phyloP scores from a whole-genome alignment of 2,797 vertebrate genomes.

The Apogon talboti region DNA sequence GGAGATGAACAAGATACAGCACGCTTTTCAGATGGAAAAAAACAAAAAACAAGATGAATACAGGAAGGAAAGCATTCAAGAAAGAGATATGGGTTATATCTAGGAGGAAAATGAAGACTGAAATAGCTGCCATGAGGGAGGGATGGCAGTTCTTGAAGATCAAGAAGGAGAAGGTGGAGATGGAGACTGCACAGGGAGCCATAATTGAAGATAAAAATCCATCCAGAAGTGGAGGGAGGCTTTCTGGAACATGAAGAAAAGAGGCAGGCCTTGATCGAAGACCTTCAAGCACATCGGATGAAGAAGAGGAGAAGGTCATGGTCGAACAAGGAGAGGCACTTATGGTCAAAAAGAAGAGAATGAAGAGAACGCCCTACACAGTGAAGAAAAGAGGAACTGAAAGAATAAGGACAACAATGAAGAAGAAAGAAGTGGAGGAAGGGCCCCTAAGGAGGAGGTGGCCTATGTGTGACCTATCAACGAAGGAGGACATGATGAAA shows the following conservation, averaged over 20 bases:
- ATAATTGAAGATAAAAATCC: slow-evolving; percentile 2
- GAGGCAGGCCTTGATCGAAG: too few relatives aligned
- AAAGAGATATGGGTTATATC: not conserved
- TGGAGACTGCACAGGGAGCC: not conserved
- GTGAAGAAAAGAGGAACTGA: too few relatives aligned
- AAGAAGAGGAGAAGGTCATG: too few relatives aligned
- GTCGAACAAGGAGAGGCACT: too few relatives aligned
- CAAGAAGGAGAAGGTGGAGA: not conserved
- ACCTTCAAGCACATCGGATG: too few relatives aligned
- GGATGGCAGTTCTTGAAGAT: not conserved
- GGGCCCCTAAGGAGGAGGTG: too few relatives aligned
- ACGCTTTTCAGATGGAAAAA: slow-evolving; percentile 8
- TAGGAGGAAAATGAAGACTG: not conserved
- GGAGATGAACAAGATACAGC: slow-evolving; percentile 10
- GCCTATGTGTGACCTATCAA: not conserved
- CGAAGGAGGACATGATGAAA: slow-evolving; percentile 1
- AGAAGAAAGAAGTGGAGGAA: too few relatives aligned
- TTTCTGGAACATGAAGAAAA: not conserved
- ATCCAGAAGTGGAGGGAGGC: slow-evolving; percentile 5
- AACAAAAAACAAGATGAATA: not conserved
- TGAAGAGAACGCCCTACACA: too few relatives aligned
- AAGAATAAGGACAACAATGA: too few relatives aligned
- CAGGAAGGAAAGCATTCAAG: slow-evolving; percentile 6
- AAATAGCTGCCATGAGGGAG: slow-evolving; percentile 2
- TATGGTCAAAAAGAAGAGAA: too few relatives aligned